Conservation (phyloP, 2,113 vertebrate genomes). For the Urocitellus parryii region DNA sequence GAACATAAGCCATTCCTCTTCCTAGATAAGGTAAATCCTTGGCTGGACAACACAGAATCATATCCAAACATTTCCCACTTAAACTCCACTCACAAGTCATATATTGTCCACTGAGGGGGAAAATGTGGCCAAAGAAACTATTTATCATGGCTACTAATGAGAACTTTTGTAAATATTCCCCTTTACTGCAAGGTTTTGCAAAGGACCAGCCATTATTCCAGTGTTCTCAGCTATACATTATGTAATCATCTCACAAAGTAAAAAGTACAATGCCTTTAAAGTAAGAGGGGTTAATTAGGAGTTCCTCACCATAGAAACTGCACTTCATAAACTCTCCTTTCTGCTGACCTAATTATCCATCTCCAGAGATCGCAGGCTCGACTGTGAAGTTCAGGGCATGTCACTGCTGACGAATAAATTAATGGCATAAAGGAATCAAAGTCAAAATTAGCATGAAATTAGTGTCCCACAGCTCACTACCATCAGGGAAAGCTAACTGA, state of each 20-base stretch:
- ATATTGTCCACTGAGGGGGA: background rate
- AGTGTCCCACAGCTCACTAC: slow-evolving; percentile 51
- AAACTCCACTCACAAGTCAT: background rate
- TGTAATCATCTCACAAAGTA: background rate
- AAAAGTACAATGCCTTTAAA: slow-evolving; percentile 8
- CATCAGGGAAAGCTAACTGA: slow-evolving; percentile 65
- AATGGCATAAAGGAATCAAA: slow-evolving; percentile 72
- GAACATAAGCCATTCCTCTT: background rate
- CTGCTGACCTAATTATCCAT: slow-evolving; percentile 43
- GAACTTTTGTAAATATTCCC: background rate
- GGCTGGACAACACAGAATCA: background rate
- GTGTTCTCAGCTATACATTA: background rate
- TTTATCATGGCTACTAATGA: background rate
- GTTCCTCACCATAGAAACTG: background rate
- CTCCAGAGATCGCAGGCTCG: slow-evolving; percentile 36
- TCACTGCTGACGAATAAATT: slow-evolving; percentile 76
- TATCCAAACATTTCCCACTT: background rate
- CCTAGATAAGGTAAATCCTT: background rate
- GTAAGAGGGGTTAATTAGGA: slow-evolving; percentile 11
- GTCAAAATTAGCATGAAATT: slow-evolving; percentile 77
- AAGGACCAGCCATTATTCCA: background rate
- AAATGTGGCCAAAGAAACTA: background rate
- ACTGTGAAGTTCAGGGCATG: slow-evolving; percentile 53
- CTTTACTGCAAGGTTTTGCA: background rate
- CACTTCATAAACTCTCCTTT: background rate